Percentiles rank a stretch among this genome's conserved stretches.
These are phyloP conservation scores for Setipinna tenuifilis DNA, from an alignment of 2,797 vertebrate genomes.

Conservation along the genomic window DNA sequence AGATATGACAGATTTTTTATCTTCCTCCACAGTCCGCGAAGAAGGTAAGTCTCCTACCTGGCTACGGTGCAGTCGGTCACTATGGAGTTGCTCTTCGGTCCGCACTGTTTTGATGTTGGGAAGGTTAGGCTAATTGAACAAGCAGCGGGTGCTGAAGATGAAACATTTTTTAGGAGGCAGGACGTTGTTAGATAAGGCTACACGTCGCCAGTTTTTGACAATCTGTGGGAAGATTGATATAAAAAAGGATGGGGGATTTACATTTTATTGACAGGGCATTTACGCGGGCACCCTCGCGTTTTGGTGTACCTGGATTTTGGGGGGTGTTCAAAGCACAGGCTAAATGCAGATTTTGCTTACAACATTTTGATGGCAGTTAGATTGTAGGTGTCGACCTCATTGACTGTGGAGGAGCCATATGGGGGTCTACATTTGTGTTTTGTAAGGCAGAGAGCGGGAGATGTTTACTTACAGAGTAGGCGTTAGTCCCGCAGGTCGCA, in stretches of 20 bases:
- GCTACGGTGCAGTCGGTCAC: neutral
- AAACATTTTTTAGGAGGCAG: neutral
- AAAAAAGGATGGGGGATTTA: neutral
- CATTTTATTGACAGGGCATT: neutral
- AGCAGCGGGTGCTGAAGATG: neutral
- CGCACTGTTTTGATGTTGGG: neutral
- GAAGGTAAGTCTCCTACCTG: constrained; percentile 1
- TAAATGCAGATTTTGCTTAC: too few relatives aligned
- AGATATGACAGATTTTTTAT: neutral
- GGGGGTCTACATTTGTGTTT: neutral
- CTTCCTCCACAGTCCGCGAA: neutral
- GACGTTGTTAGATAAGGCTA: neutral
- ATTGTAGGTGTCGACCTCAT: neutral
- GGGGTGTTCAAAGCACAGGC: too few relatives aligned
- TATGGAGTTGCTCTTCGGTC: neutral
- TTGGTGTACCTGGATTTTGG: neutral
- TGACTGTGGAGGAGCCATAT: neutral
- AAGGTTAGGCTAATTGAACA: neutral
- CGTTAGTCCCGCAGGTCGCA: neutral
- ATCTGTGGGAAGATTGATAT: neutral
- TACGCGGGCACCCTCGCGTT: neutral
- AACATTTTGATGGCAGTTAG: too few relatives aligned
- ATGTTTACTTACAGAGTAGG: constrained; percentile 3
- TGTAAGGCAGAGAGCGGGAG: neutral
- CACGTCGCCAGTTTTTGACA: neutral